A percentile compares a stretch with the other conserved stretches of the same genome.
These are phyloP conservation scores for Uria aalge DNA, from an alignment of 2,113 vertebrate genomes.

Conservation along the genomic window DNA sequence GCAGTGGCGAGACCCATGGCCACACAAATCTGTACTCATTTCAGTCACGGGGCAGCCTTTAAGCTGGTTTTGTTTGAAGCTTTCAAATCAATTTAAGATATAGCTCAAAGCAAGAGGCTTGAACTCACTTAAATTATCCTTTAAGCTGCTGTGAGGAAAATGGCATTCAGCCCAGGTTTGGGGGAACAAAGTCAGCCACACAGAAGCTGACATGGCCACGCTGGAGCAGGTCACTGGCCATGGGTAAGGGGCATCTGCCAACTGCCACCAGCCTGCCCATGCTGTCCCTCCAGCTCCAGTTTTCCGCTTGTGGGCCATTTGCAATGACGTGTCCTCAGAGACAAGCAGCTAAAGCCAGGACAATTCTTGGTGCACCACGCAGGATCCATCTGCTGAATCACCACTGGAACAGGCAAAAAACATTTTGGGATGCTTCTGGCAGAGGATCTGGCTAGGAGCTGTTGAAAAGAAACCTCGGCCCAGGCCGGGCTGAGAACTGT, in stretches of 20 bases:
- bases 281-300: neutral
- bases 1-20: neutral
- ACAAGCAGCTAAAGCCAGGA: neutral
- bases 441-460: neutral
- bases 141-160: neutral
- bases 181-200: neutral
- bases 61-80: neutral
- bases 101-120: neutral
- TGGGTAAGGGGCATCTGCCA: fast-evolving
- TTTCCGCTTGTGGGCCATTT: neutral
- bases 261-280: neutral
- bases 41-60: neutral
- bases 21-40: neutral
- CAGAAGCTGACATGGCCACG: fast-evolving
- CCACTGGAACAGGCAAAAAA: neutral
- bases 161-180: neutral
- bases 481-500: neutral
- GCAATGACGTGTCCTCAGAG: neutral
- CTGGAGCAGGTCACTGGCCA: neutral
- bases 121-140: neutral
- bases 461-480: neutral
- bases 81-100: neutral
- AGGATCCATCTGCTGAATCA: neutral
- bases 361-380: neutral
- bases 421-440: neutral